Evolutionary conservation across 2,797 vertebrate species (phyloP), one percentile per base, ranked within the genome.

Genomic region (Manis javanica): DNA sequence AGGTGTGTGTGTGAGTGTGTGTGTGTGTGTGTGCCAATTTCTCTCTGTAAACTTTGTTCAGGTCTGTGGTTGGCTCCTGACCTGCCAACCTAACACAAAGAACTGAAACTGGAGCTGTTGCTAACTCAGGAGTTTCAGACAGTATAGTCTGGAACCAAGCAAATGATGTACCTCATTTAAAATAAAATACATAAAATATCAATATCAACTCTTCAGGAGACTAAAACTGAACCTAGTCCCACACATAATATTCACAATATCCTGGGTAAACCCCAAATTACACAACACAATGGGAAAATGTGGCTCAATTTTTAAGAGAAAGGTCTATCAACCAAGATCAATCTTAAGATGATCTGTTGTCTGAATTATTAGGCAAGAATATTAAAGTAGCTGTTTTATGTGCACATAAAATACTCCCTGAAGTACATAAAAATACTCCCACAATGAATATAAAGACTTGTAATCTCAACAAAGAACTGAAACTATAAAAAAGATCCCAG

Each of bases 111-210:
- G 90, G 26, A 83, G 77, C 68, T 83, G 29, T 13, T 34, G 3
- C 15, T 18, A 84, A 18, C 59, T 94, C 63, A 57, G 84, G 26
- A 71, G 49, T 81, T 49, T 89, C 63, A 75, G 18, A 82, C 5
- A 5, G 46, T 72, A n/a, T 8, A 66, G 31, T 78, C 14, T 91
- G 53, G 90, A 74, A 68, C 21, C 61, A 86, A 46, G 7, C 57
- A 79, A 66, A 51, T 63, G 49, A 66, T 19, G 24, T 53, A 9
- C 18, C 16, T 74, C 51, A 69, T 53, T 79, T 71, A 53, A 90
- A 85, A 85, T n/a, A 87, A 94, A 79, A 63, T 5, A n/a, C 82
- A 53, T 24, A 87, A 94, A 86, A 53, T 24, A 95, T 75, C 55
- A 90, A 89, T 87, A 91, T n/a, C 39, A 82, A 24, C 55, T 92